Evolutionary conservation across 2,113 vertebrate genomes (phyloP).

Genomic region (Gallinago paraguaiae): DNA sequence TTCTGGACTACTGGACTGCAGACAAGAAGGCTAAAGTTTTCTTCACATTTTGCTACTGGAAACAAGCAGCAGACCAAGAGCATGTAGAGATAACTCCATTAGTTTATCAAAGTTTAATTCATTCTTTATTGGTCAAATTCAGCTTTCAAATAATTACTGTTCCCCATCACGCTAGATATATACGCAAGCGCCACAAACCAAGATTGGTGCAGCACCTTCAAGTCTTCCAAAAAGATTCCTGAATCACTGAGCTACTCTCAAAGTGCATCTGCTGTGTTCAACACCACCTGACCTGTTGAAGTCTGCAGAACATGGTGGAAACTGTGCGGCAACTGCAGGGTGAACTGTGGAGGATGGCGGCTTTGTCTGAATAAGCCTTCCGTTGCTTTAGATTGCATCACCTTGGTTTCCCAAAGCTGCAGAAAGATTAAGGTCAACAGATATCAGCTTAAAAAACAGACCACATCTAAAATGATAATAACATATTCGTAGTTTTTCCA

Average conservation of each 20-base stretch:
- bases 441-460: neutral
- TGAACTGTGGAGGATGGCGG: constrained; percentile 75
- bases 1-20: neutral
- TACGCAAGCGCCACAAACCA: neutral
- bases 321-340: constrained; percentile 82
- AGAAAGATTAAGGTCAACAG: constrained; percentile 5
- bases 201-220: neutral
- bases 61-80: neutral
- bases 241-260: neutral
- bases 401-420: constrained; percentile 95
- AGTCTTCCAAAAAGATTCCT: neutral
- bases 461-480: neutral
- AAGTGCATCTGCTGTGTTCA: neutral
- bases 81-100: neutral
- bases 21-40: neutral
- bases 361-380: constrained; percentile 86
- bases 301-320: constrained; percentile 76
- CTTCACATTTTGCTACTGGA: neutral
- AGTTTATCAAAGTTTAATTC: neutral
- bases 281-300: constrained; percentile 74
- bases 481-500: neutral
- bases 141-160: neutral
- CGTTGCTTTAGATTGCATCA: constrained; percentile 91
- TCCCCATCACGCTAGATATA: neutral
- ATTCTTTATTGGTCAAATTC: neutral